Percentiles rank a stretch among this genome's conserved stretches.
Conservation (phyloP, 2,797 vertebrate genomes). For the Bucorvus abyssinicus region DNA sequence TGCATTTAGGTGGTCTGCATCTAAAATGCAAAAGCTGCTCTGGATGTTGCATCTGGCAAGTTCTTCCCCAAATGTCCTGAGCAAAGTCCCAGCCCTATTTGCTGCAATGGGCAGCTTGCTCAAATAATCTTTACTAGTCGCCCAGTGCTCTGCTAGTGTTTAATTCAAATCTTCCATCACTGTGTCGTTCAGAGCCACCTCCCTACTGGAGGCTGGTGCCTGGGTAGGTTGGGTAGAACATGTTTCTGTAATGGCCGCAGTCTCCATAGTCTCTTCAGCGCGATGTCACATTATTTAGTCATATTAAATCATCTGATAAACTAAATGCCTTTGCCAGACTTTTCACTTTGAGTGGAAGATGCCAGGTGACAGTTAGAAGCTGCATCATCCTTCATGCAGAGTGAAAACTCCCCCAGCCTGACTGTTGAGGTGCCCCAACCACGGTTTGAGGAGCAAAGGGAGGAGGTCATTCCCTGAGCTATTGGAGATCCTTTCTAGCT, state of each 20-base stretch:
- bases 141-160: not conserved
- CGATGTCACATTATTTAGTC: not conserved
- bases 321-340: not conserved
- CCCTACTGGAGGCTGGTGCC: not conserved
- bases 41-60: not conserved
- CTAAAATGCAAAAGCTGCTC: not conserved
- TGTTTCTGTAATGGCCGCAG: not conserved
- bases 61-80: not conserved
- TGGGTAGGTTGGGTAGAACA: not conserved
- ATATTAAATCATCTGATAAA: not conserved
- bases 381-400: not conserved
- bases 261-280: not conserved
- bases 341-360: not conserved
- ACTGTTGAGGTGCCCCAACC: not conserved
- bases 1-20: not conserved
- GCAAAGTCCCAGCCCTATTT: not conserved
- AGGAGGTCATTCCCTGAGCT: not conserved
- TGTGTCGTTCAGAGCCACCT: not conserved
- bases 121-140: not conserved
- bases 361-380: not conserved
- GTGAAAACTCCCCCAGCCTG: not conserved
- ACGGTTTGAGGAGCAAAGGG: not conserved
- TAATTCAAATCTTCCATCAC: not conserved
- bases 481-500: not conserved
- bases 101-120: not conserved